Evolutionary conservation across 2,113 vertebrate species (phyloP).

Genomic region (Cyprinodon tularosa): DNA sequence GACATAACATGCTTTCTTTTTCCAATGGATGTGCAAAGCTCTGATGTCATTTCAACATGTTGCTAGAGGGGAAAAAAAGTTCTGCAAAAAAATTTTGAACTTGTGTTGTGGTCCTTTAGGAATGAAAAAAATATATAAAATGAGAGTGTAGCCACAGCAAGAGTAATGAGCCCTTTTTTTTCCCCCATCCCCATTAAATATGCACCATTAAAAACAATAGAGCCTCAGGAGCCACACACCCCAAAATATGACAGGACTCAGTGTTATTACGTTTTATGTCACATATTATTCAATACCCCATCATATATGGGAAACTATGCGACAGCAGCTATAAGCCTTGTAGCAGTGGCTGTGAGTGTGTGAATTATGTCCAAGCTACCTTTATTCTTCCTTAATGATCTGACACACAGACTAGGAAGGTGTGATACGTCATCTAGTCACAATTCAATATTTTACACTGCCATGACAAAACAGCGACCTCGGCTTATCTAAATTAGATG

Average conservation of each 20-base stretch:
- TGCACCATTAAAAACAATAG: not conserved
- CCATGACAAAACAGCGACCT: constrained; percentile 12
- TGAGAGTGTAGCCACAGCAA: too few relatives aligned
- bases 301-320: not conserved
- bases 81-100: too few relatives aligned
- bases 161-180: too few relatives aligned
- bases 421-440: constrained; percentile 8
- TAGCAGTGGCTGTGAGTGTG: not conserved
- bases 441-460: constrained; percentile 18
- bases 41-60: too few relatives aligned
- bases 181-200: not conserved
- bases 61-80: too few relatives aligned
- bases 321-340: not conserved
- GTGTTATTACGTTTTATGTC: not conserved
- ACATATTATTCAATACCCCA: not conserved
- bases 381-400: constrained; percentile 2
- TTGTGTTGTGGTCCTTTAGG: too few relatives aligned
- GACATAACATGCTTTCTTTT: too few relatives aligned
- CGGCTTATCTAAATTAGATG: constrained; percentile 3
- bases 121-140: too few relatives aligned
- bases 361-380: constrained; percentile 5
- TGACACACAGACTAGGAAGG: not conserved
- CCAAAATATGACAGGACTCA: not conserved
- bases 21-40: too few relatives aligned
- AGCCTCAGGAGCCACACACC: not conserved